Evolutionary conservation across 2,797 vertebrate species (phyloP).

Genomic region (Coregonus suidteri): DNA sequence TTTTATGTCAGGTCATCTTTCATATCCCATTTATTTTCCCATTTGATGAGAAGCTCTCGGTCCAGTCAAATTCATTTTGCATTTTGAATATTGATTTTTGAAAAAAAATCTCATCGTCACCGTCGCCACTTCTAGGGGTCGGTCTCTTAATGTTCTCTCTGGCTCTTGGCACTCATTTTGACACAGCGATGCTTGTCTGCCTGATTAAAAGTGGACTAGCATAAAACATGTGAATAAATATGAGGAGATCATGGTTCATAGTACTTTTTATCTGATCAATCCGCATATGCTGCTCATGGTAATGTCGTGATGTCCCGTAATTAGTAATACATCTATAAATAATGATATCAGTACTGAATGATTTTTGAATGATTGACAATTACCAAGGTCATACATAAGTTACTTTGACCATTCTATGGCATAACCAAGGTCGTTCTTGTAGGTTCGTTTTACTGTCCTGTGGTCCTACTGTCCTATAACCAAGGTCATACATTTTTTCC

Average conservation of each 20-base stretch:
- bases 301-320: neutral
- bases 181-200: conserved; percentile 4
- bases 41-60: conserved; percentile 80
- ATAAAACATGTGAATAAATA: conserved; percentile 3
- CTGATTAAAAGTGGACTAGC: neutral
- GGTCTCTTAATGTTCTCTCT: conserved; percentile 33
- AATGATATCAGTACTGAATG: neutral
- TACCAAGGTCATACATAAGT: neutral
- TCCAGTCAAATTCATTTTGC: conserved; percentile 81
- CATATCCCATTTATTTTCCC: conserved; percentile 81
- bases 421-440: neutral
- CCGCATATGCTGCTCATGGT: neutral
- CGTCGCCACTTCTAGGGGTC: conserved; percentile 1
- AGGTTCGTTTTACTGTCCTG: neutral
- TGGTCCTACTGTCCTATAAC: neutral
- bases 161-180: neutral
- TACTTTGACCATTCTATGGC: neutral
- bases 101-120: neutral
- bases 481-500: neutral
- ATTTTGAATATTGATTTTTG: conserved; percentile 80
- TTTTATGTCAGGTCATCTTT: conserved; percentile 82
- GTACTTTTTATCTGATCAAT: neutral
- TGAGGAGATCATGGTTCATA: neutral
- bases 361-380: neutral
- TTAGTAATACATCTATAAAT: neutral